Percentiles rank a stretch among this genome's conserved stretches.
These are phyloP conservation scores for Acronicta leporina DNA, from an alignment of 2,888 invertebrate species.

Conservation along the genomic window DNA sequence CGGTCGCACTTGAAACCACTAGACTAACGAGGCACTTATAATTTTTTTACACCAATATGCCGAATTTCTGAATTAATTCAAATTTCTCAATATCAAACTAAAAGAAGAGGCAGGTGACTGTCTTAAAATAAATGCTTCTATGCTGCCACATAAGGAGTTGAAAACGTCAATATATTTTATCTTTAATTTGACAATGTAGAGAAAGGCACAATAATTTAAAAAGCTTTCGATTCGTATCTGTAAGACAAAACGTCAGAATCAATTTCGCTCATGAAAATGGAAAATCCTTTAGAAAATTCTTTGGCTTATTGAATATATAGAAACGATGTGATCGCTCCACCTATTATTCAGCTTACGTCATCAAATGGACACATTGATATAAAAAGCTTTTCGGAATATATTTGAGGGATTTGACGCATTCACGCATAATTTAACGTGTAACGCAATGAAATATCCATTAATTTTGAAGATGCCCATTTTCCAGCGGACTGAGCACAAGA, in stretches of 20 bases:
- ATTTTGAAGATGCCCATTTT: constrained; percentile 86
- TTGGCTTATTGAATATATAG: constrained; percentile 59
- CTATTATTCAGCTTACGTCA: constrained; percentile 54
- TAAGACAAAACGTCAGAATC: constrained; percentile 46
- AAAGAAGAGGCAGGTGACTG: too few species aligned
- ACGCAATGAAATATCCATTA: constrained; percentile 88
- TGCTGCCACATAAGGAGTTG: neutral
- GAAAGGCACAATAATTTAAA: constrained; percentile 30
- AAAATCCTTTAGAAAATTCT: constrained; percentile 53
- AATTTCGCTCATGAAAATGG: constrained; percentile 48
- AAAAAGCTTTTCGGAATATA: constrained; percentile 65
- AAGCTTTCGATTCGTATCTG: constrained; percentile 40
- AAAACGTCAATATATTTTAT: constrained; percentile 13
- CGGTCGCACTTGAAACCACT: too few species aligned
- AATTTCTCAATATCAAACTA: too few species aligned
- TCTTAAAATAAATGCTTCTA: too few species aligned
- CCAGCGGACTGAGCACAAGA: constrained; percentile 76
- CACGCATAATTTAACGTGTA: constrained; percentile 85
- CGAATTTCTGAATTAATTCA: too few species aligned
- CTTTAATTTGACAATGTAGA: constrained; percentile 46
- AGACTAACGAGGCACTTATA: too few species aligned
- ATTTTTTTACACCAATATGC: too few species aligned
- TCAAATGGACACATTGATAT: constrained; percentile 61
- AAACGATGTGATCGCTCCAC: constrained; percentile 44
- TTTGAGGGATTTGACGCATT: constrained; percentile 75